Evolutionary conservation across 2,113 vertebrate species (phyloP), one percentile per base, ranked within the genome.

Genomic region (Machaerirhynchus nigripectus): DNA sequence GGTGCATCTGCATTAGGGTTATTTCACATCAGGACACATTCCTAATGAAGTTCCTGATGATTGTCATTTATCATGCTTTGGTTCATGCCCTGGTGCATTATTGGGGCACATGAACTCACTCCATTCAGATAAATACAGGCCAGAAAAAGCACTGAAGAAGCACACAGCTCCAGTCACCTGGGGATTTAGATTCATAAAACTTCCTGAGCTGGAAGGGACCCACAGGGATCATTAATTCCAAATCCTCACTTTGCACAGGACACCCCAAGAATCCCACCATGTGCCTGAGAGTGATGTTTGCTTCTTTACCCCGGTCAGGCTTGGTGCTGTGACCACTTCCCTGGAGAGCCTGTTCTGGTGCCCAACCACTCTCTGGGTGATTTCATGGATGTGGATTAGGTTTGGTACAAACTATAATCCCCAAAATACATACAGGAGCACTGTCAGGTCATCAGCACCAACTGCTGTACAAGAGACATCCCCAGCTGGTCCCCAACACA

Each of bases 401-500:
- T 35, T 71, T 80, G 63, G 21, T n/a, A 42, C 28, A 35, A 93
- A 31, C 28, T 18, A 1, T 33, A 64, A 31, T 4, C 10, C 15
- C 11, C 12, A 6, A 57, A 65, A 65, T 7, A 6, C 21, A 42
- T 16, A 22, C 3, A 15, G 19, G 9, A 77, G 24, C 10, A 31
- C 30, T 65, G 28, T 9, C 30, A 53, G 24, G 23, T 26, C 69
- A 89, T 22, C 28, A 63, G 24, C n/a, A 78, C 10, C 17, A 78
- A 31, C 31, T 59, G 2, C 37, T 35, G 18, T 14, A 33, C 15
- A 64, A n/a, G 18, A 57, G 4, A 13, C 12, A 57, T 20, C 28
- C 5, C 46, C n/a, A 56, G 0, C 6, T 22, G 27, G 13, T 39
- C 16, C 40, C 47, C 23, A 55, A 0, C 0, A n/a, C 26, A 64